Conservation (phyloP, 2,888 invertebrate genomes). For the Cataglyphis cursor region DNA sequence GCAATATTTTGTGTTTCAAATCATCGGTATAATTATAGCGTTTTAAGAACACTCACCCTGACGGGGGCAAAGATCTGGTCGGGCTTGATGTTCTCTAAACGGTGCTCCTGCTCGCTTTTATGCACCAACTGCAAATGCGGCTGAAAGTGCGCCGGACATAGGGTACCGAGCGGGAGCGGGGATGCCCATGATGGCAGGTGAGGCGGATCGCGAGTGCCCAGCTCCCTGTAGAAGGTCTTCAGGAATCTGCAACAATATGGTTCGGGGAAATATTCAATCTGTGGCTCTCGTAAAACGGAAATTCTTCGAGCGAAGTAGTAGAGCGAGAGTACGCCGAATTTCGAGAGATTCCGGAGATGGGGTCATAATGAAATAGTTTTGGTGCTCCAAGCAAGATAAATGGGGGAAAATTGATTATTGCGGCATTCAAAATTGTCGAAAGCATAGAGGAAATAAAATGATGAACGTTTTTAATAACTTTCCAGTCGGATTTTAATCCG, state of each 20-base stretch:
- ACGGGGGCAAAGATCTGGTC: slow-evolving; percentile 87
- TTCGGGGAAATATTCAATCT: slow-evolving; percentile 44
- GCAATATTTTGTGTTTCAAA: background rate
- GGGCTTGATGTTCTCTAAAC: slow-evolving; percentile 84
- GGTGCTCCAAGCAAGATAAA: slow-evolving; percentile 28
- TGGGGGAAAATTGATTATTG: background rate
- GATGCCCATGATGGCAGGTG: slow-evolving; percentile 87
- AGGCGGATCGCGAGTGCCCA: slow-evolving; percentile 87
- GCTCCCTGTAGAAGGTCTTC: slow-evolving; percentile 87
- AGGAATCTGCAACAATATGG: slow-evolving; percentile 84
- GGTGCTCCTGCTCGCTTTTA: slow-evolving; percentile 84
- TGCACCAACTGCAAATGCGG: slow-evolving; percentile 87
- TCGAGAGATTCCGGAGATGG: background rate
- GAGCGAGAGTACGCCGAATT: slow-evolving; percentile 22
- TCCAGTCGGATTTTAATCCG: background rate
- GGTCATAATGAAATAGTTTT: slow-evolving; percentile 47
- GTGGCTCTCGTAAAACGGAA: slow-evolving; percentile 53
- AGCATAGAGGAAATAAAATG: background rate
- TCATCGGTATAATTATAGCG: background rate
- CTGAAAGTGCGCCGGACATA: slow-evolving; percentile 88
- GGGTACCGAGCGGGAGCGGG: slow-evolving; percentile 86
- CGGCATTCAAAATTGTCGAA: slow-evolving; percentile 17
- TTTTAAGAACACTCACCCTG: slow-evolving; percentile 85
- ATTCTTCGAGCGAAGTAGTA: slow-evolving; percentile 43
- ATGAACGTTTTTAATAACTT: background rate